Base-by-base conservation (phyloP, 2,113 vertebrate genomes). In the Equus quagga region DNA sequence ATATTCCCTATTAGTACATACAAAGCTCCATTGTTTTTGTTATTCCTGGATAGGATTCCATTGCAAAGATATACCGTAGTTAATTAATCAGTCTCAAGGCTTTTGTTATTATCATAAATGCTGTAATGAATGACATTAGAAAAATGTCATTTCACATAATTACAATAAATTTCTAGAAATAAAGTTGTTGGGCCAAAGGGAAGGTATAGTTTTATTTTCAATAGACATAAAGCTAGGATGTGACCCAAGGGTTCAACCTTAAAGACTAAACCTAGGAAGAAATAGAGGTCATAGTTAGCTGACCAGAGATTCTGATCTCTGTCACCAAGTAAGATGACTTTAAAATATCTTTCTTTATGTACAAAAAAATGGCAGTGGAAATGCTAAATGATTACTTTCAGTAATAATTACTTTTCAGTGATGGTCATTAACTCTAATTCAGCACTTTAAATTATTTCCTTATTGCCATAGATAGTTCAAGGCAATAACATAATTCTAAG, bases 151-250 rank as follows among this genome's bases (percentile, higher is more conserved):
- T 96, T 96, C 31, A 75, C 15, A 9, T 85, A 89, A 80, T 91
- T 91, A 94, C 58, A 76, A 15, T 94, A 89, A 91, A 78, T 96
- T 96, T 46, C 26, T 89, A 93, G 94, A 92, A 89, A 64, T 60
- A n/a, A 54, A 92, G 6, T 90, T 96, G 36, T 36, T 90, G 23
- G 54, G 5, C 67, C 44, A 89, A 86, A 86, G 67, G 81, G 26
- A 94, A 94, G 21, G n/a, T 75, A 26, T 79, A 89, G 33, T 78
- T 96, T 96, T 92, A 86, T 95, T 97, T 95, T 93, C 82, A 93
- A 73, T 91, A 96, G 81, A 44, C 36, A 31, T 60, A 79, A 85
- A 92, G 49, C 33, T 97, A 81, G n/a, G 8, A 56, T 92, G 54
- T 49, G 60, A 81, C 46, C 18, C 62, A 91, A 80, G 24, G 19